Base-by-base conservation (phyloP, 2,888 invertebrate genomes). In the Bombylius major region DNA sequence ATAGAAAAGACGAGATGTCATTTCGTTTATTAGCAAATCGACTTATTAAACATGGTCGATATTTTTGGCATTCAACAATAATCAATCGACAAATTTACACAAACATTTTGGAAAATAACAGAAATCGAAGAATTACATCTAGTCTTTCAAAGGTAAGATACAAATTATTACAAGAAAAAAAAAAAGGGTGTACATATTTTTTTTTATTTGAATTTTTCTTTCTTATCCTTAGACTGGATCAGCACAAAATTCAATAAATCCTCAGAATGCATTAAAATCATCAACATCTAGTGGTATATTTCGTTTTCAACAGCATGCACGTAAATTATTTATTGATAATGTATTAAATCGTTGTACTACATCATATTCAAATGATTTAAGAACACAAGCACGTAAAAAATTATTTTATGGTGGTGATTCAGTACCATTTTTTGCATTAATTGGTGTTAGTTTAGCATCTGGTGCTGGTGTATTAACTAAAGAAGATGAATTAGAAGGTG, bases 401-500 rank as follows among this genome's bases (percentile, higher is more conserved):
- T 76, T 85, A 5, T 76, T 84, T 47, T 82, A 79, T 69, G 86
- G 86, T 0, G 86, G 86, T 0, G 83, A 86, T 69, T 82, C 86
- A 0, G 80, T 79, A 9, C 86, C 87, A 6, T 84, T 87, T 64
- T 85, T 87, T 66, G 86, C 87, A 7, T 69, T 87, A 23, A 83
- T 87, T 56, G 84, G 87, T 7, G 81, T 87, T 1, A 84, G 85
- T 56, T 71, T 87, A 62, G 86, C 86, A 11, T 83, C 86, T 8
- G 86, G 86, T 5, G 80, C 82, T 51, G 86, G 87, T 23, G 80
- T 87, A 58, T 68, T 89, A 34, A 86, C 86, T 1, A 84, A 84
- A 66, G 84, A 87, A 65, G 86, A 87, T 68, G 86, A 88, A 73
- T 69, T 86, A 39, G 87, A 88, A 72, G 84, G 84, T 47, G 80